Evolutionary conservation across 1,140 invertebrate species (phyloP), one percentile per base, ranked within the genome.

Genomic region (Anoplophora glabripennis): DNA sequence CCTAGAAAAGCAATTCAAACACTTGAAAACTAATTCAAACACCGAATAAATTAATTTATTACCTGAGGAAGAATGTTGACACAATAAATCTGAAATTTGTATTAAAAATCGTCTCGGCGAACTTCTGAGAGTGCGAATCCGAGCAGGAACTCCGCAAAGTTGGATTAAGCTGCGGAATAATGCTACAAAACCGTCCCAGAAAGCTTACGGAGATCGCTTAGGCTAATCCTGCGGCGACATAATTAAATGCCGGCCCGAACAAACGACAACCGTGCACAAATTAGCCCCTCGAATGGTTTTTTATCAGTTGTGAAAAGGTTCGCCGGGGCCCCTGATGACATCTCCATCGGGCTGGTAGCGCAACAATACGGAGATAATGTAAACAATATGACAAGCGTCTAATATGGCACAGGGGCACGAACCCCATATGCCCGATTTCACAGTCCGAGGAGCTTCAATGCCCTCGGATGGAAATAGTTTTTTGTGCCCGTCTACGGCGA

Each of bases 351-450:
- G 63, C 67, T 59, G 65, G 66, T 66, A 66, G 56, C 64, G 64
- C 63, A 63, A 71, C 63, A 72, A 69, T 66, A 67, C 59, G 59
- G 47, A 62, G 71, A 70, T 70, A 72, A 69, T 72, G 70, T 71
- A 73, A 73, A 73, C 72, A 73, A 71, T 73, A 73, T 72, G 71
- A 73, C 71, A 73, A 69, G 71, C 71, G 62, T 56, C 69, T 73
- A 73, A 73, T 73, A 67, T 65, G 64, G 61, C 59, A 53, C 64
- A 44, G 55, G 66, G 58, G 59, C 12, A 33, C 40, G 28, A 18
- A 44, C 64, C 59, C 53, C 59, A 42, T 54, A 56, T 47, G 48
- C 60, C 47, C 67, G 64, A 73, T 73, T 73, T 72, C 65, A 71
- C 70, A 70, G 64, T 59, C 59, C 65, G 59, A 12, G 51, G 62